A percentile compares a stretch with the other conserved stretches of the same genome.
Evolutionary conservation across 2,113 vertebrate genomes (phyloP).

Genomic region (Choloepus hoffmanni): DNA sequence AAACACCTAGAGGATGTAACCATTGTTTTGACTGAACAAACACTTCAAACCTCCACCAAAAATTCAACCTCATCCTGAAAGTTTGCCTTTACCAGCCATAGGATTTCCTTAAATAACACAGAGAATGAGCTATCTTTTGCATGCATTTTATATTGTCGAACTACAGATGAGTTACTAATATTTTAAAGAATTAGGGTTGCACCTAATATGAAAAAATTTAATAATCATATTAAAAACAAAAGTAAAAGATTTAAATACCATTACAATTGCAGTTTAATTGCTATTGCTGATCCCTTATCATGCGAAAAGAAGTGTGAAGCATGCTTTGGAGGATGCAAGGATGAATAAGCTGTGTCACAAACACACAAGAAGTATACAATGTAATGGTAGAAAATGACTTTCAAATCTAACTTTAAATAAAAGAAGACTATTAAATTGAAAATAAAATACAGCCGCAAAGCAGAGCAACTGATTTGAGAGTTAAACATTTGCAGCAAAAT

Average conservation of each 20-base stretch:
- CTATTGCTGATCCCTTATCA: background rate
- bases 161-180: background rate
- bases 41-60: background rate
- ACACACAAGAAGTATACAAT: background rate
- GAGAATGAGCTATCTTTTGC: background rate
- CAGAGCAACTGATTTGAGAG: background rate
- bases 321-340: background rate
- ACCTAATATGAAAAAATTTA: background rate
- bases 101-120: background rate
- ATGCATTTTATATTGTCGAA: background rate
- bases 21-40: background rate
- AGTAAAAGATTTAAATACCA: background rate
- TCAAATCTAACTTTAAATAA: background rate
- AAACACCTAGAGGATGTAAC: background rate
- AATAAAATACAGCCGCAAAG: background rate
- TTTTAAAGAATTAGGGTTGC: background rate
- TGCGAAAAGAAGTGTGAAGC: background rate
- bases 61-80: background rate
- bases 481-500: slow-evolving; percentile 30
- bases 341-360: background rate
- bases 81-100: background rate
- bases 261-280: background rate
- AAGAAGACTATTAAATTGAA: background rate
- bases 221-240: slow-evolving; percentile 48
- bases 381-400: background rate